Conservation (phyloP, 2,888 invertebrate genomes). For the Malacosoma neustria region DNA sequence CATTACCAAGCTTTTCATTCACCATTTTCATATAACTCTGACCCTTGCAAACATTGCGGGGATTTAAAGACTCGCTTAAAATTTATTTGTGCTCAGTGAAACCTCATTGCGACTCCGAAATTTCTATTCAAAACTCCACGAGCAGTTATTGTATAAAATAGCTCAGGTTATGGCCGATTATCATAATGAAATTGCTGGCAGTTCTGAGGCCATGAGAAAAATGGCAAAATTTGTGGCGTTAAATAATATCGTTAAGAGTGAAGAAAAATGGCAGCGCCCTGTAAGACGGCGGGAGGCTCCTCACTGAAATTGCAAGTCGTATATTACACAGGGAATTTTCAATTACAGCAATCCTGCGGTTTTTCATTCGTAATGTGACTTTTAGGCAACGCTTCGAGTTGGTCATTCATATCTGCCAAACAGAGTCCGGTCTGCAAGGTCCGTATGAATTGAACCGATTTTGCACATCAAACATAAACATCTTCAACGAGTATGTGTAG, state of each 20-base stretch:
- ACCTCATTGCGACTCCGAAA: constrained; percentile 20
- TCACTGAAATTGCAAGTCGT: constrained; percentile 70
- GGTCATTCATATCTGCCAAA: constrained; percentile 55
- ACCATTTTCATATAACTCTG: constrained; percentile 5
- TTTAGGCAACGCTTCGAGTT: constrained; percentile 57
- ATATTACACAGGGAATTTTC: constrained; percentile 73
- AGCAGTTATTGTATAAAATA: constrained; percentile 35
- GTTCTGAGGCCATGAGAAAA: constrained; percentile 53
- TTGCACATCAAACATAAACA: constrained; percentile 2
- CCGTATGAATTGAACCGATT: constrained; percentile 1
- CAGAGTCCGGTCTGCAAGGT: constrained; percentile 12
- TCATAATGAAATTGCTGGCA: constrained; percentile 67
- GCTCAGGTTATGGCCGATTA: constrained; percentile 56
- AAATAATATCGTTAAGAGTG: constrained; percentile 70
- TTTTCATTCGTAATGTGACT: constrained; percentile 73
- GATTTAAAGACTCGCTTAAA: constrained; percentile 12
- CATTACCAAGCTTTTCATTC: constrained; percentile 10
- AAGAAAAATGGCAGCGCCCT: constrained; percentile 62
- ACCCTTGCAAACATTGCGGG: constrained; percentile 10
- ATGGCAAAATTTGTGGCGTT: constrained; percentile 67
- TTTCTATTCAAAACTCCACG: constrained; percentile 29
- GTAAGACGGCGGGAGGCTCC: constrained; percentile 40
- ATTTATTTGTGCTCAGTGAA: constrained; percentile 18
- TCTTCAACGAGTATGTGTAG: no score
- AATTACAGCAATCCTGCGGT: constrained; percentile 72